These are phyloP conservation scores for Lepidochrysops patricia DNA, from an alignment of 2,888 invertebrate species.

Conservation along the genomic window DNA sequence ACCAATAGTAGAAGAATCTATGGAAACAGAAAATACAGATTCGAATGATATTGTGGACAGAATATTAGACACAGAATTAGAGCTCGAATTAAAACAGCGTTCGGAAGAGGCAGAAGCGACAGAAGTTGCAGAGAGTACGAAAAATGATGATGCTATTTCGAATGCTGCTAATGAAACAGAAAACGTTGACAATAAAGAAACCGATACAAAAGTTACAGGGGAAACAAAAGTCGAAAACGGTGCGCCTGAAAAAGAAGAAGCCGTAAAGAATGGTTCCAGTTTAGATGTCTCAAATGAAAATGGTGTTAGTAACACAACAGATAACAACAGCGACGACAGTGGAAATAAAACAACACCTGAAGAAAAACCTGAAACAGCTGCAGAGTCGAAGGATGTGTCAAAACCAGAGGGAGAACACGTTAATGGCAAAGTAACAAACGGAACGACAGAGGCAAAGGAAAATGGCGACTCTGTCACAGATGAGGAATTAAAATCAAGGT, in stretches of 20 bases:
- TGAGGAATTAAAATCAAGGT: slow-evolving; percentile 48
- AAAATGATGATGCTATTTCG: slow-evolving; percentile 18
- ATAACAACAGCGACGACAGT: neutral
- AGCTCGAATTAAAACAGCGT: slow-evolving; percentile 47
- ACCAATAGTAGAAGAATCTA: slow-evolving; percentile 52
- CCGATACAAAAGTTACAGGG: slow-evolving; percentile 16
- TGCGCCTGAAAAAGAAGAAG: neutral
- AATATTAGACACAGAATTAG: slow-evolving; percentile 56
- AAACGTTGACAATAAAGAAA: slow-evolving; percentile 16
- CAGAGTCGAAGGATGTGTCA: slow-evolving; percentile 25
- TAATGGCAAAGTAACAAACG: slow-evolving; percentile 55
- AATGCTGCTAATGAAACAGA: slow-evolving; percentile 18
- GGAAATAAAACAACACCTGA: slow-evolving; percentile 23
- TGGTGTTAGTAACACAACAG: neutral
- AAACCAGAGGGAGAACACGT: slow-evolving; percentile 41
- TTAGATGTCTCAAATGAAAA: neutral
- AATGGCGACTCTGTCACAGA: slow-evolving; percentile 51
- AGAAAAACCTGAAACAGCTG: slow-evolving; percentile 23
- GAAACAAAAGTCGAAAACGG: slow-evolving; percentile 13
- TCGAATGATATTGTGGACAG: slow-evolving; percentile 57
- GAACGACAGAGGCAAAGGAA: slow-evolving; percentile 37
- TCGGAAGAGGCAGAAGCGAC: slow-evolving; percentile 33
- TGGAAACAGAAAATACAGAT: slow-evolving; percentile 54
- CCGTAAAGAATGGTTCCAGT: neutral
- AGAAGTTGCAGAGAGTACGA: slow-evolving; percentile 19